phyloP scores from a whole-genome alignment of 2,888 invertebrate genomes.

The Pseudococcus viburni region DNA sequence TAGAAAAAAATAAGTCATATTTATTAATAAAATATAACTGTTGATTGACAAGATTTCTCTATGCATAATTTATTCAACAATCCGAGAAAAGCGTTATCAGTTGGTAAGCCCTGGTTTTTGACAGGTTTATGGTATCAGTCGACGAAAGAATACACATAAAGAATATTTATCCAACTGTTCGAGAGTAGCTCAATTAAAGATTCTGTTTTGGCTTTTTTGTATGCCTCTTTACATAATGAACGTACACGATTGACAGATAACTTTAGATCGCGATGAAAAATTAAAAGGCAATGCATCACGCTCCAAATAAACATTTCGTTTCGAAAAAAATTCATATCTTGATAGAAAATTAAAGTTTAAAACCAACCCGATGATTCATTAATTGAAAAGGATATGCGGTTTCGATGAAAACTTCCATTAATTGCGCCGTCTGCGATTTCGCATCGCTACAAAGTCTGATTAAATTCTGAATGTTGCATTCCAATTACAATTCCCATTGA shows the following conservation, averaged over 20 bases:
- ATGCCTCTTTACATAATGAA: background rate
- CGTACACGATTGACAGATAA: background rate
- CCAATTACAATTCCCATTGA: background rate
- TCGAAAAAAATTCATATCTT: background rate
- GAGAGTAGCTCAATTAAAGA: background rate
- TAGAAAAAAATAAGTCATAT: background rate
- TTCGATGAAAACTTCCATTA: background rate
- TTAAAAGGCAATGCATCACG: background rate
- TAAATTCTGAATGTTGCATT: background rate
- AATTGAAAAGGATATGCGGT: background rate
- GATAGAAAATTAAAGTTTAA: background rate
- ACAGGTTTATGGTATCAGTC: background rate
- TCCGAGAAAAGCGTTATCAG: background rate
- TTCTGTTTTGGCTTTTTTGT: background rate
- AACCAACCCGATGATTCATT: background rate
- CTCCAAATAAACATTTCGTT: background rate
- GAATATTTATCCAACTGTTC: background rate
- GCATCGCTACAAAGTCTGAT: background rate
- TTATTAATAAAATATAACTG: background rate
- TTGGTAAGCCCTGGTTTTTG: background rate
- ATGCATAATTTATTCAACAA: background rate
- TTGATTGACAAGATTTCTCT: constrained; percentile 22
- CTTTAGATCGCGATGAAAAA: no score
- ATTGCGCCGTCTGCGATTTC: background rate
- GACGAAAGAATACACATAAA: background rate